These are phyloP conservation scores for Phengaris alcon DNA, from an alignment of 2,888 invertebrate species.

Conservation along the genomic window DNA sequence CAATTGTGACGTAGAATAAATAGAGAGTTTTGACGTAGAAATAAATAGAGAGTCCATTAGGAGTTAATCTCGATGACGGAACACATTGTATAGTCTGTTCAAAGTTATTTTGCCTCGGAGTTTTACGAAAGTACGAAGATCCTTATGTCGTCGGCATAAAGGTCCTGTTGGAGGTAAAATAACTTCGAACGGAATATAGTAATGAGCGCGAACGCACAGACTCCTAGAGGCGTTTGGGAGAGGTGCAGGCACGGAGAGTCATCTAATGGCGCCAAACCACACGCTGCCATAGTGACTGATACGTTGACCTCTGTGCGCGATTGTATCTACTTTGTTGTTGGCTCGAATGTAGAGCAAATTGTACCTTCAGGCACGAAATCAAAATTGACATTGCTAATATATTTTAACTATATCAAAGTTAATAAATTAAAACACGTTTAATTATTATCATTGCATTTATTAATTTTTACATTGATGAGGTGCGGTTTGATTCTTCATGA, in stretches of 20 bases:
- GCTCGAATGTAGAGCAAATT: background rate
- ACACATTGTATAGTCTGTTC: slow-evolving; percentile 53
- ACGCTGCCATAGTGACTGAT: slow-evolving; percentile 45
- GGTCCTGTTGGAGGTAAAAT: background rate
- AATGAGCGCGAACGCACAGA: slow-evolving; percentile 66
- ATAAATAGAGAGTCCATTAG: slow-evolving; percentile 69
- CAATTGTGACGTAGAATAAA: slow-evolving; percentile 54
- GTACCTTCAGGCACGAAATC: background rate
- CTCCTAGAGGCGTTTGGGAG: slow-evolving; percentile 65
- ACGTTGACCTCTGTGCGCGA: slow-evolving; percentile 35
- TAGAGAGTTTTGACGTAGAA: slow-evolving; percentile 60
- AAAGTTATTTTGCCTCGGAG: no score
- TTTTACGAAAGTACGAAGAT: no score
- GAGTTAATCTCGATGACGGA: slow-evolving; percentile 78
- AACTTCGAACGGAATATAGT: slow-evolving; percentile 40
- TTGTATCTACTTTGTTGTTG: slow-evolving; percentile 7
- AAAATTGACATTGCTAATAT: background rate
- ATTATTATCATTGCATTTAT: no score
- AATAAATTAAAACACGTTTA: background rate
- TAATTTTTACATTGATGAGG: no score
- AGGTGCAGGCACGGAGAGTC: slow-evolving; percentile 44
- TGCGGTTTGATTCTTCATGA: no score
- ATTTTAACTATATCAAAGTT: background rate
- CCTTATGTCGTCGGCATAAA: no score
- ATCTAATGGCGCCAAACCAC: slow-evolving; percentile 45